Evolutionary conservation across 2,888 invertebrate genomes (phyloP).

Genomic region (Dynastes tityus): DNA sequence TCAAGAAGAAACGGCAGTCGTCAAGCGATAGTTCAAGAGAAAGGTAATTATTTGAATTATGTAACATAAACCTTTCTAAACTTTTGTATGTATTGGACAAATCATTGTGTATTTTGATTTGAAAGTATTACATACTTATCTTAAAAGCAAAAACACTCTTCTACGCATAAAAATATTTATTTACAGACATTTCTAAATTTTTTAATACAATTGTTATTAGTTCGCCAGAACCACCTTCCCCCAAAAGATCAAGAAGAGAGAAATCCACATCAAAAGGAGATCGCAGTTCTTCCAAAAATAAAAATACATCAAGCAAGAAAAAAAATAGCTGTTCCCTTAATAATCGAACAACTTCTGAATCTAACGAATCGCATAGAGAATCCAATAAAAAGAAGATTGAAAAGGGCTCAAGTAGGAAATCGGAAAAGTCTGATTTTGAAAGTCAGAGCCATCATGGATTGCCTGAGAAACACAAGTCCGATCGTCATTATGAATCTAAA

Average conservation of each 20-base stretch:
- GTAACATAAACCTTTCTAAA: no score
- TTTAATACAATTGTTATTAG: constrained; percentile 55
- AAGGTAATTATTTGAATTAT: constrained; percentile 68
- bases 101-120: no score
- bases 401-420: constrained; percentile 56
- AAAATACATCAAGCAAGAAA: constrained; percentile 1
- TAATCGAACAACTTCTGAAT: constrained; percentile 58
- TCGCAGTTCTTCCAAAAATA: constrained; percentile 16
- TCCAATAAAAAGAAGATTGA: constrained; percentile 55
- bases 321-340: constrained; percentile 15
- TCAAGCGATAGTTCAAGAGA: constrained; percentile 74
- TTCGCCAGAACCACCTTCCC: constrained; percentile 62
- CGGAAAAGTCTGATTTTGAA: constrained; percentile 39
- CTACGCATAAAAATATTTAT: not conserved
- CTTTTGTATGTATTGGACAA: no score
- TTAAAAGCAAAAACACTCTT: no score
- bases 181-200: not conserved
- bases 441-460: constrained; percentile 34
- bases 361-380: constrained; percentile 53
- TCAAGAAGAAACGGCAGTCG: constrained; percentile 74
- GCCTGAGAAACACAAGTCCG: not conserved
- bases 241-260: constrained; percentile 59
- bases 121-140: no score
- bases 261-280: constrained; percentile 47
- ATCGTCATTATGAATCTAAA: constrained; percentile 52